These are phyloP conservation scores for Chydorus sphaericus DNA, from an alignment of 2,888 invertebrate species.

Conservation along the genomic window DNA sequence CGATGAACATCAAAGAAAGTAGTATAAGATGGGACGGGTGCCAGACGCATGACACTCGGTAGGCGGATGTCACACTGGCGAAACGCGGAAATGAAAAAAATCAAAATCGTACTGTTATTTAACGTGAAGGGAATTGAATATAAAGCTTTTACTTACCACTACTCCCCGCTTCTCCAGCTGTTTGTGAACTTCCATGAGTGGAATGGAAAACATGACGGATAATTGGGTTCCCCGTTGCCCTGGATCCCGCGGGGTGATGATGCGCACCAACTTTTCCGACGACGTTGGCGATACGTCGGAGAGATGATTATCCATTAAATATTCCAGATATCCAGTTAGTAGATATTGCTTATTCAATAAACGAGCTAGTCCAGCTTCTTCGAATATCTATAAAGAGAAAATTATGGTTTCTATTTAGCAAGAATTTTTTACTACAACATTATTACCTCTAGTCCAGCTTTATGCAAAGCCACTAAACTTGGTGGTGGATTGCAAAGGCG, in stretches of 20 bases:
- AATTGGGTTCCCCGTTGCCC: conserved; percentile 37
- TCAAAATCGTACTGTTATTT: conserved; percentile 8
- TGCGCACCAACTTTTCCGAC: conserved; percentile 20
- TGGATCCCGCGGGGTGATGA: conserved; percentile 37
- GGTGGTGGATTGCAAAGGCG: conserved; percentile 37
- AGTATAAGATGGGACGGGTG: conserved; percentile 38
- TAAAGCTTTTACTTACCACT: conserved; percentile 29
- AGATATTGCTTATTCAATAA: conserved; percentile 31
- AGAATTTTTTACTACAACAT: neutral
- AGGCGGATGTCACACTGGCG: conserved; percentile 36
- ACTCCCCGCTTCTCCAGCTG: conserved; percentile 35
- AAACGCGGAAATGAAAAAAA: conserved; percentile 3
- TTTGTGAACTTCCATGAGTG: conserved; percentile 29
- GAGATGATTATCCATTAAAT: conserved; percentile 26
- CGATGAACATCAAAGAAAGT: conserved; percentile 33
- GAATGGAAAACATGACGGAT: conserved; percentile 33
- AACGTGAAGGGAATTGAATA: neutral
- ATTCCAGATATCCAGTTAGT: conserved; percentile 39
- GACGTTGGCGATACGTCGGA: conserved; percentile 8
- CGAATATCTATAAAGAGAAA: conserved; percentile 29
- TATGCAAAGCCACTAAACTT: conserved; percentile 24
- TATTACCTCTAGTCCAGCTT: conserved; percentile 19
- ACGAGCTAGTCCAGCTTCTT: conserved; percentile 31
- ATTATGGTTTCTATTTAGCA: neutral
- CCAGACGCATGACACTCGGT: conserved; percentile 35